Evolutionary conservation across 2,888 invertebrate genomes (phyloP).

Genomic region (Morpho achilles): DNA sequence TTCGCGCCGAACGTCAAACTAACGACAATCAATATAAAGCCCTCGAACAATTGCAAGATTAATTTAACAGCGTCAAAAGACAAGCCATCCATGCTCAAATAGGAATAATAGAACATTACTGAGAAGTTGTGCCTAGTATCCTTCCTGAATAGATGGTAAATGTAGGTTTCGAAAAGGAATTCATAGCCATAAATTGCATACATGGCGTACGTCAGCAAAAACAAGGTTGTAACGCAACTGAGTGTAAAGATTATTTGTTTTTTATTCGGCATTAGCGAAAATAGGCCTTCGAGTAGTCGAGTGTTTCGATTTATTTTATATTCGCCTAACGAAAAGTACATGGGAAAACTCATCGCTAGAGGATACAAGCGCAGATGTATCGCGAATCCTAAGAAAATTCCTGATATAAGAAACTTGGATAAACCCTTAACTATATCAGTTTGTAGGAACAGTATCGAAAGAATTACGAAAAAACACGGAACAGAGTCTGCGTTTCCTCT

Average conservation of each 20-base stretch:
- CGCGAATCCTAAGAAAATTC: slow-evolving; percentile 89
- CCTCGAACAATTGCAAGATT: slow-evolving; percentile 80
- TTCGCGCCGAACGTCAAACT: slow-evolving; percentile 83
- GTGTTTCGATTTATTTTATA: slow-evolving; percentile 53
- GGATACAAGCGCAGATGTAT: slow-evolving; percentile 97
- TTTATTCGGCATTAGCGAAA: slow-evolving; percentile 80
- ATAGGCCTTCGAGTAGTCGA: slow-evolving; percentile 45
- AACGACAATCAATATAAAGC: slow-evolving; percentile 77
- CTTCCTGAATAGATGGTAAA: slow-evolving; percentile 93
- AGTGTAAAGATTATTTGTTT: slow-evolving; percentile 82
- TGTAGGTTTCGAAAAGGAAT: slow-evolving; percentile 93
- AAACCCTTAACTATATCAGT: slow-evolving; percentile 51
- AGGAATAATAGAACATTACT: slow-evolving; percentile 94
- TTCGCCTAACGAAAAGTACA: slow-evolving; percentile 78
- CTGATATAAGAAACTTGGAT: slow-evolving; percentile 79
- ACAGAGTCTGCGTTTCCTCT: slow-evolving; percentile 97
- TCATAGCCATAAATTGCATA: slow-evolving; percentile 90
- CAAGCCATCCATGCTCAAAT: slow-evolving; percentile 83
- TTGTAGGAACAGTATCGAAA: slow-evolving; percentile 84
- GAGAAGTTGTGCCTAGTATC: slow-evolving; percentile 98
- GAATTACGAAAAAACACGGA: slow-evolving; percentile 90
- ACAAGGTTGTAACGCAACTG: slow-evolving; percentile 81
- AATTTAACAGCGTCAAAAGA: slow-evolving; percentile 81
- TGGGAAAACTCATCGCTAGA: slow-evolving; percentile 89
- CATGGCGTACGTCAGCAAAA: slow-evolving; percentile 79